Percentiles rank a stretch among this genome's conserved stretches.
phyloP scores from a whole-genome alignment of 2,888 invertebrate genomes.

The Scaptomyza reducta region DNA sequence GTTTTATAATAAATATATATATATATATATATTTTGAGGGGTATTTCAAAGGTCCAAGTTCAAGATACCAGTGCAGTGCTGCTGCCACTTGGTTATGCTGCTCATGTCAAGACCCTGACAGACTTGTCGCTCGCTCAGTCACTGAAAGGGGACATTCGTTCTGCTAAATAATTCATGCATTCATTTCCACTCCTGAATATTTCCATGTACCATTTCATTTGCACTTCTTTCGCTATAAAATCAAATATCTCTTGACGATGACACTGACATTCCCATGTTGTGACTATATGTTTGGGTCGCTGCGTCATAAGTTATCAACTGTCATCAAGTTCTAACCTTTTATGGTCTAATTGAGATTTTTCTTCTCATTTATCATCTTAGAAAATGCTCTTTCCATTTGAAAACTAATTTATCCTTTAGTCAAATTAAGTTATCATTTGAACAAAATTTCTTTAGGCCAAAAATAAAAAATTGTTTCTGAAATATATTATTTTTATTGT shows the following conservation, averaged over 20 bases:
- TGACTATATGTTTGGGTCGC: background rate
- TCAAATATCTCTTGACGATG: constrained; percentile 46
- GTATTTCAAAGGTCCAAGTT: constrained; percentile 16
- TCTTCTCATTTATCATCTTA: too few species aligned
- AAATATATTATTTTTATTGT: too few species aligned
- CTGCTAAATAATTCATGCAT: constrained; percentile 67
- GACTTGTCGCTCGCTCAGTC: constrained; percentile 32
- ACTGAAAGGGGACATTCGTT: constrained; percentile 12
- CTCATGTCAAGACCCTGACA: constrained; percentile 30
- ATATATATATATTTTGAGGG: constrained; percentile 8
- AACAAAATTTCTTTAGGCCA: too few species aligned
- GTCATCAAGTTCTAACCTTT: background rate
- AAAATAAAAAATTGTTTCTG: too few species aligned
- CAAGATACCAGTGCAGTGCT: background rate
- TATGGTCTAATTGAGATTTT: background rate
- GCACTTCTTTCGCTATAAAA: constrained; percentile 11
- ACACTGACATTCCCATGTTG: constrained; percentile 59
- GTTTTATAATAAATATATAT: rapidly evolving
- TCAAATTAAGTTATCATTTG: too few species aligned
- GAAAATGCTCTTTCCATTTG: too few species aligned
- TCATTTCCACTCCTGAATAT: constrained; percentile 25
- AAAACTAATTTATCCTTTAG: too few species aligned
- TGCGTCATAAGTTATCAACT: background rate
- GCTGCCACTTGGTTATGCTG: constrained; percentile 32
- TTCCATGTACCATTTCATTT: constrained; percentile 12